These are phyloP conservation scores for Adrianichthys oophorus DNA, from an alignment of 2,797 vertebrate species.

Conservation along the genomic window DNA sequence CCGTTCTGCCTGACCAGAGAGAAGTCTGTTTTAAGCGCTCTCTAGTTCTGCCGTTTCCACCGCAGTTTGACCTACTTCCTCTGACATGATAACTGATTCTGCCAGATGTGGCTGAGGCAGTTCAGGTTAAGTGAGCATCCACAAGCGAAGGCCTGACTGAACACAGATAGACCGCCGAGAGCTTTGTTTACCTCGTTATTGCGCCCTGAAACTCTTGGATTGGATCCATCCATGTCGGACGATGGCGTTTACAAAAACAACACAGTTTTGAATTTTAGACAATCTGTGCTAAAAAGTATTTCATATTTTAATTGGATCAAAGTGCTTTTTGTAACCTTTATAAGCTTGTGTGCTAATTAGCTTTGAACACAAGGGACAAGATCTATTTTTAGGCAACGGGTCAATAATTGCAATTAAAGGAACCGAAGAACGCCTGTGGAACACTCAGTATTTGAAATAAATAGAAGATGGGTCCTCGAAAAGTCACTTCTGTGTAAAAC, in stretches of 20 bases:
- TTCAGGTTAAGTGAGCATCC: conserved; percentile 64
- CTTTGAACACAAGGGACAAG: conserved; percentile 53
- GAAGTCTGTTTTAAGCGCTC: conserved; percentile 30
- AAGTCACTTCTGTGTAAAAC: too few relatives aligned
- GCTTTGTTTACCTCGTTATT: conserved; percentile 32
- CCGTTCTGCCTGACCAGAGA: conserved; percentile 16
- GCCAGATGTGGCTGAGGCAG: conserved; percentile 58
- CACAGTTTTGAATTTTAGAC: too few relatives aligned
- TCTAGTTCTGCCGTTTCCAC: conserved; percentile 35
- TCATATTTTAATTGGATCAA: conserved; percentile 36
- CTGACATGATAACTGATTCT: conserved; percentile 49
- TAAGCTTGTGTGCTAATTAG: conserved; percentile 62
- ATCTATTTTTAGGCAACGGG: conserved; percentile 54
- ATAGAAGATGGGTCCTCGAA: neutral
- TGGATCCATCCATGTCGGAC: neutral
- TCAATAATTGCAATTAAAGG: conserved; percentile 49
- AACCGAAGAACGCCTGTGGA: conserved; percentile 17
- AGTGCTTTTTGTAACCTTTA: conserved; percentile 9
- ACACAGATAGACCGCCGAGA: conserved; percentile 42
- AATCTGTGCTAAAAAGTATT: neutral
- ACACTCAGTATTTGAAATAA: conserved; percentile 16
- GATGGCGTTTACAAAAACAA: too few relatives aligned
- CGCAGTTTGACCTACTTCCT: conserved; percentile 40
- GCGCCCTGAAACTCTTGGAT: conserved; percentile 12
- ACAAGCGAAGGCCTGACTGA: conserved; percentile 54